These are phyloP conservation scores for Aldrovandia affinis DNA, from an alignment of 2,797 vertebrate genomes.

Conservation along the genomic window DNA sequence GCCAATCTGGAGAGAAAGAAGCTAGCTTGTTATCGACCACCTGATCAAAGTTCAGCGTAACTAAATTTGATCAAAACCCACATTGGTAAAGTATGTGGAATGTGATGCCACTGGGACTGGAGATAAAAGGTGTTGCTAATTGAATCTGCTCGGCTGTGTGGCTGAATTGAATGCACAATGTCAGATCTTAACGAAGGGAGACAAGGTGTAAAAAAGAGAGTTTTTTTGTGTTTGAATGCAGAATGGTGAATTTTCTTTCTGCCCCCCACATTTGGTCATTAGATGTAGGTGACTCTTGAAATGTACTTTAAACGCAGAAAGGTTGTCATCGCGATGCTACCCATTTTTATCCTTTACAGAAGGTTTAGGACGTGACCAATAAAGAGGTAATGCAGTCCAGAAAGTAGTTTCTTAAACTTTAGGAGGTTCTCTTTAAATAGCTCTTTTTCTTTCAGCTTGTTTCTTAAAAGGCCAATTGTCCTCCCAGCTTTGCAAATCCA, in stretches of 20 bases:
- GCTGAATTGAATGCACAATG: conserved; percentile 50
- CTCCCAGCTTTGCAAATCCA: conserved; percentile 71
- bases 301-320: not conserved
- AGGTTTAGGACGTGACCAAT: not conserved
- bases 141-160: conserved; percentile 55
- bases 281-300: not conserved
- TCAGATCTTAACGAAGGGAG: conserved; percentile 55
- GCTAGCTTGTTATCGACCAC: conserved; percentile 46
- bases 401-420: conserved; percentile 48
- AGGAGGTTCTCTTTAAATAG: conserved; percentile 42
- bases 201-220: conserved; percentile 49
- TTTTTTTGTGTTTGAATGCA: conserved; percentile 44
- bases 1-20: conserved; percentile 31
- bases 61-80: conserved; percentile 57
- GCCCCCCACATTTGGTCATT: not conserved
- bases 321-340: not conserved
- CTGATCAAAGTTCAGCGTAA: conserved; percentile 50
- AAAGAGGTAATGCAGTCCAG: conserved; percentile 11
- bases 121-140: conserved; percentile 70
- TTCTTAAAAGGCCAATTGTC: conserved; percentile 77
- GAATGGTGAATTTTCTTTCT: conserved; percentile 14
- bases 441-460: conserved; percentile 55
- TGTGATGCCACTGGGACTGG: conserved; percentile 59
- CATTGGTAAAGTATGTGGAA: conserved; percentile 64
- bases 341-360: not conserved